Evolutionary conservation across 2,797 vertebrate genomes (phyloP), one percentile per base, ranked within the genome.

Genomic region (Hylomyscus alleni): DNA sequence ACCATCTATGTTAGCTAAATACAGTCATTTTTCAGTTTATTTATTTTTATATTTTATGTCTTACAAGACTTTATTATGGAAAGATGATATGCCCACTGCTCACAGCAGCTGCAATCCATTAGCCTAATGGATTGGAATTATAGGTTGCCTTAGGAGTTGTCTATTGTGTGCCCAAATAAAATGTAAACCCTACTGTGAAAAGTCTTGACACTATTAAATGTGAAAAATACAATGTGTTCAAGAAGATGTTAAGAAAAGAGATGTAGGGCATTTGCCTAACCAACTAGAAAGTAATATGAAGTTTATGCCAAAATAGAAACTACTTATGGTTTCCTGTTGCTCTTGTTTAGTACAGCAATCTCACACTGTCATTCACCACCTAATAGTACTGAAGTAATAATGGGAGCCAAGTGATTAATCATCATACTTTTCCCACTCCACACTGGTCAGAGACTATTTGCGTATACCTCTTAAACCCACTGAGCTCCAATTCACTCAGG

Each of bases 111-210:
- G 98, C 97, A 98, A 97, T 98, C 97, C 98, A 98, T 98, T 98
- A 98, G 97, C 93, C 96, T 98, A 98, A 99, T 98, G 98, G 98
- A 98, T 92, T 97, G 97, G 98, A 99, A 99, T 99, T 98, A 98
- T 94, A 97, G 95, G 96, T 98, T 98, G 97, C 98, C 92, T 95
- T 98, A 98, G 97, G 98, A 98, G 97, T 97, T 98, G 96, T 98
- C 98, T 98, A 89, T 97, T 98, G 98, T 98, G 89, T 98, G 96
- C 96, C 97, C 98, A 98, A 98, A 97, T 93, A 96, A 98, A 98
- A 98, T 95, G 96, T 97, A 98, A 98, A 97, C 95, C 98, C 96
- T 98, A 98, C 98, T 98, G 97, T 97, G 97, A 98, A 98, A 98
- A 98, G 78, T 96, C 97, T 97, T 97, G 96, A 98, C 97, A 97